Evolutionary conservation across 2,113 vertebrate species (phyloP), one percentile per base, ranked within the genome.

Genomic region (Trichomycterus rosablanca): DNA sequence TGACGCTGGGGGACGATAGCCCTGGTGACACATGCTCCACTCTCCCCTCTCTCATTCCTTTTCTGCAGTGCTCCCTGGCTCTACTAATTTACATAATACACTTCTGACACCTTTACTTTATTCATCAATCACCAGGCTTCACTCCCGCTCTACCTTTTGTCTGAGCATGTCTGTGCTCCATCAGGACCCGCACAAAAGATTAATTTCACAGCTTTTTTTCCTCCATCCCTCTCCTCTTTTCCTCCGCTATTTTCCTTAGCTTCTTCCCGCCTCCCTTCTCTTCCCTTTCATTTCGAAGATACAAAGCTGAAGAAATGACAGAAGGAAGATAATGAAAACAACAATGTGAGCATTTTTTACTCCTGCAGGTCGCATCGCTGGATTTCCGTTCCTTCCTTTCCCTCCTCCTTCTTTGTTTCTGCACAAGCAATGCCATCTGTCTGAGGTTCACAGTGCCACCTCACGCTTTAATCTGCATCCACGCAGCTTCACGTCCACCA

Each of bases 61-160:
- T 74, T 30, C 73, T 69, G 90, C 93, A 93, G 95, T 93, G 92
- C 91, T 90, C 91, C 89, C 89, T 90, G 92, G 92, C 90, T 94
- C 83, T 84, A 89, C 92, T 94, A 87, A 98, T 98, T 97, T 98
- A 93, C 94, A 98, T 98, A 97, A 97, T 95, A 97, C 93, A 96
- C 93, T 96, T 95, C 94, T 95, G 94, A 98, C 95, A 97, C 95
- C 93, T 97, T 97, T 96, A 97, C 94, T 97, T 97, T 96, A 94
- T 92, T 96, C 95, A 98, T 98, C 95, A 97, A 97, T 98, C 95
- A 98, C 89, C 53, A 90, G 89, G 90, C 91, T 92, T 95, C 92
- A 92, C 91, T 90, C 90, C 90, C 92, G 93, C 93, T 92, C 87
- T 83, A 91, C 78, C 91, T 94, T 94, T 94, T 93, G 93, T 97